A percentile compares a stretch with the other conserved stretches of the same genome.
These are phyloP conservation scores for Drosophila nasuta DNA, from an alignment of 1,140 invertebrate species.

Conservation along the genomic window DNA sequence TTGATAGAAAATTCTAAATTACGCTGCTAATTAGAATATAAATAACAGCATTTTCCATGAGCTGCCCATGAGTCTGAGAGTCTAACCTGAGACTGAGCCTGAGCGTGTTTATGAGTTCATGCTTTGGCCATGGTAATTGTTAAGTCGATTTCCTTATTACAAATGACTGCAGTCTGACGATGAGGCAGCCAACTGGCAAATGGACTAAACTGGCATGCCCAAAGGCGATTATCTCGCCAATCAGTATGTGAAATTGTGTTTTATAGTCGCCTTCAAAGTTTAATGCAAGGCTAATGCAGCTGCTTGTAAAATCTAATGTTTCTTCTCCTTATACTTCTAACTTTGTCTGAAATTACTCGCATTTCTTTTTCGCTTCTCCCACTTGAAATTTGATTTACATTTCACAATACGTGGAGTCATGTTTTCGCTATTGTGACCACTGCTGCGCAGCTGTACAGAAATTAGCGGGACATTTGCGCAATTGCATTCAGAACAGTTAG, in stretches of 20 bases:
- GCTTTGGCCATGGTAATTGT: conserved; percentile 43
- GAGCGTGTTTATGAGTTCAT: conserved; percentile 43
- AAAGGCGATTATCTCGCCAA: conserved; percentile 1
- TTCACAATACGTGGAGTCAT: neutral
- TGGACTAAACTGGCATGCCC: neutral
- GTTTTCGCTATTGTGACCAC: conserved; percentile 2
- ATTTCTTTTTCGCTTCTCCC: too few relatives aligned
- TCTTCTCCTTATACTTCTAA: too few relatives aligned
- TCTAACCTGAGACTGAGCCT: conserved; percentile 36
- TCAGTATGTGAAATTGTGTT: neutral
- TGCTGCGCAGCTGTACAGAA: conserved; percentile 31
- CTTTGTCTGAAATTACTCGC: neutral
- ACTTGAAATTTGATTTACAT: conserved; percentile 12
- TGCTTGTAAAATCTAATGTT: too few relatives aligned
- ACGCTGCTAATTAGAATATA: conserved; percentile 76
- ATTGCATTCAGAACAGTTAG: conserved; percentile 58
- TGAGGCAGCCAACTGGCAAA: conserved; percentile 15
- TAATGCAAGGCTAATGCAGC: neutral
- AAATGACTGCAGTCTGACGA: conserved; percentile 7
- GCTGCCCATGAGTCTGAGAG: too few relatives aligned
- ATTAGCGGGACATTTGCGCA: conserved; percentile 55
- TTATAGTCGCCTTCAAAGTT: neutral
- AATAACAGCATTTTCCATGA: conserved; percentile 66
- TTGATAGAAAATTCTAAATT: conserved; percentile 47
- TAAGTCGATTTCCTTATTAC: conserved; percentile 62